Base-by-base conservation (phyloP, 2,888 invertebrate genomes). In the Watsonalla cultraria region DNA sequence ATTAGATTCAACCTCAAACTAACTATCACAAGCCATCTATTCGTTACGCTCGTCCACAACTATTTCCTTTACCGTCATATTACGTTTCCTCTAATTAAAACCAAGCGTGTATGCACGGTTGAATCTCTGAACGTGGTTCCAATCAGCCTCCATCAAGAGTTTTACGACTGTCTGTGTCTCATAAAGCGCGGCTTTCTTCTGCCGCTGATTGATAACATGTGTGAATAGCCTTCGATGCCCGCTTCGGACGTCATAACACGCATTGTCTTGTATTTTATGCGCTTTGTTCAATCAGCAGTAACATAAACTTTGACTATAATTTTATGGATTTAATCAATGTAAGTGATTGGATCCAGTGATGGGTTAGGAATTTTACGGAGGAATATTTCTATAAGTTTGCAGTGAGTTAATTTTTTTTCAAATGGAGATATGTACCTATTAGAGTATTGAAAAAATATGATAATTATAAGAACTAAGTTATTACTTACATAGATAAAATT, bases 81-180 rank as follows among this genome's bases (percentile, higher is more conserved):
- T 68, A 74, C 70, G 78, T 84, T 80, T 82, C 78, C 75, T 80
- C 76, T 85, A 88, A 88, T 87, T 87, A 83, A 84, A 84, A 81
- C 76, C 86, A 83, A 80, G 72, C 74, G 76, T 66, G 64, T 72
- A 78, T 75, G 80, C 76, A 73, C 70, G 71, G 73, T 64, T 78
- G 74, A 73, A 70, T 72, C 65, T 66, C 76, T 71, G 72, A 89
- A 90, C 82, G 82, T 89, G 89, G 82, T 83, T 84, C 78, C 80
- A 88, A 90, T 90, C 89, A 88, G 74, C 64, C 66, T 66, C 71
- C 81, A 76, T 78, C 75, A 76, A 59, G 62, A 73, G 76, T 80
- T 88, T 89, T 87, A 89, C 80, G 88, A 88, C 83, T 84, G 84
- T 77, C 80, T 83, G 80, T 80, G 79, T 75, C 76, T 78, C 84